Base-by-base conservation (phyloP, 2,797 vertebrate species). In the Lindbergichthys nudifrons region DNA sequence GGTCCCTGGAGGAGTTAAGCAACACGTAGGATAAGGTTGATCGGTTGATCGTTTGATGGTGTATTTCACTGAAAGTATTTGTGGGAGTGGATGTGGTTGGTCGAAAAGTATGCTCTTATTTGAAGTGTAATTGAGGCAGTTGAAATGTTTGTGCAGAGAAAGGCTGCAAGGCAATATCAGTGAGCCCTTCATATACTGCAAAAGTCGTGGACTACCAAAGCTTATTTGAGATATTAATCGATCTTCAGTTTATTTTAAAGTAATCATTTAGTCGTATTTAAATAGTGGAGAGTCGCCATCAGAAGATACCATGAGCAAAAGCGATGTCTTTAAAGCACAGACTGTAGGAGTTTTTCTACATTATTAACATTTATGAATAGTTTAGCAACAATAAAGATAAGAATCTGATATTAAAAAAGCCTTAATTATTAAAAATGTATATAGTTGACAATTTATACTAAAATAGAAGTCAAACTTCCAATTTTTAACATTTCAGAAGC, bases 51-150 rank as follows among this genome's bases (percentile, higher is more conserved):
- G 15, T 71, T 19, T 21, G 9, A 67, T 47, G 51, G 26, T 45
- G 23, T 52, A 26, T 67, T 62, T 69, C 30, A 46, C 52, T 68
- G 58, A 58, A 10, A 58, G 30, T 32, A 23, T 70, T 36, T 59
- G 64, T 52, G 16, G 39, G 12, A 42, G 47, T 50, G 47, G 45
- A 57, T 53, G 47, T 75, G 53, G 50, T 56, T 66, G 50, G 32
- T 52, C 47, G 36, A 58, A 58, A 61, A 56, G 32, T 43, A 12
- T 41, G 16, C 56, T 65, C 42, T 42, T 53, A 32, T 64, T 18
- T 58, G 30, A 50, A 21, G 13, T 57, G 19, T 58, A 46, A 45
- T 30, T 39, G n/a, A 30, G n/a, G 4, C 58, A 23, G 60, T 52
- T 36, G 21, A 65, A 56, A 50, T 54, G 47, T 16, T 2, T 30